phyloP scores from a whole-genome alignment of 2,888 invertebrate species.

The Aphrophora alni region DNA sequence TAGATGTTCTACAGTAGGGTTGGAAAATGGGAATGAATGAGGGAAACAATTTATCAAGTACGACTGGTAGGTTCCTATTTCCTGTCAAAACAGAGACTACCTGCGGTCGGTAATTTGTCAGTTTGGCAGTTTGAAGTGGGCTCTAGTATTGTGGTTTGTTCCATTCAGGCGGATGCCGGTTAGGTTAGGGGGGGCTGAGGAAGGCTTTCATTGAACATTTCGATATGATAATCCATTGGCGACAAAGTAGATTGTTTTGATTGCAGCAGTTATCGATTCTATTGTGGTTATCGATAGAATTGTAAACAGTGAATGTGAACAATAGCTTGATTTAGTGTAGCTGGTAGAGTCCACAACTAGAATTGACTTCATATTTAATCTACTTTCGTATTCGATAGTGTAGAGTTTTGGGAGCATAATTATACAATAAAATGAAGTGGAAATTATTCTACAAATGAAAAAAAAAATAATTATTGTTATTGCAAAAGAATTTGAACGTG shows the following conservation, averaged over 20 bases:
- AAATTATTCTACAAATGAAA: no score
- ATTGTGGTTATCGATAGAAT: not conserved
- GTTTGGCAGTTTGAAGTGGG: constrained; percentile 7
- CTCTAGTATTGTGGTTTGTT: not conserved
- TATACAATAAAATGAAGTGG: no score
- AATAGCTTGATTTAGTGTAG: not conserved
- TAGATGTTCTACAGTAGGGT: not conserved
- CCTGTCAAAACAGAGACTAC: not conserved
- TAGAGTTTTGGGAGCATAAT: no score
- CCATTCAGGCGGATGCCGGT: not conserved
- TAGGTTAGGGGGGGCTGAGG: not conserved
- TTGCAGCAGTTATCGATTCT: not conserved
- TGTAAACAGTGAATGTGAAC: not conserved
- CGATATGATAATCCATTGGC: not conserved
- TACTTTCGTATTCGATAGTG: no score
- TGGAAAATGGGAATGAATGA: not conserved
- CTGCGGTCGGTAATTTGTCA: not conserved
- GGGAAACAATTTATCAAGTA: not conserved
- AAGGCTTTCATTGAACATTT: not conserved
- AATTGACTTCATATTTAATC: no score
- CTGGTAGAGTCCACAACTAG: no score
- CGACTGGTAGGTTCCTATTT: not conserved
- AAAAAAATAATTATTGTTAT: no score
- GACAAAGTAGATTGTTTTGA: not conserved
- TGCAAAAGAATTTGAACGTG: no score